Evolutionary conservation across 2,888 invertebrate species (phyloP), one percentile per base, ranked within the genome.

Genomic region (Noctuana brunneofusca): DNA sequence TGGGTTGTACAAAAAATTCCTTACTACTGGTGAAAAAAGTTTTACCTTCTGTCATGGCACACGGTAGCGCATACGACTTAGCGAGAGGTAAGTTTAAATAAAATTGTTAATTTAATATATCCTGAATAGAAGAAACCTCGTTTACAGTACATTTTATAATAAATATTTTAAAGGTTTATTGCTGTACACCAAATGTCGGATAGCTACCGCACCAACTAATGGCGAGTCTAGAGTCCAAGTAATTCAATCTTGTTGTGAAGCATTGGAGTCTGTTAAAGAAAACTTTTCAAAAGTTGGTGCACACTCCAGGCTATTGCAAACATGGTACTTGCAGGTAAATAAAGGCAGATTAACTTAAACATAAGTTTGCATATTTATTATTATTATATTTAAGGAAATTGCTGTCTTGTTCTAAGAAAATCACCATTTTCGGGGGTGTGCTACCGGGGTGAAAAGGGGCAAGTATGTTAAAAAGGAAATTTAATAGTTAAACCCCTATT

Each of bases 61-160:
- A 97, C 76, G 97, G 97, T 1, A 95, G 96, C 14, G 92, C 94
- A 20, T 96, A 95, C 72, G 97, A 98, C 80, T 94, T 95, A 75
- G 97, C 95, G 1, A 94, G 96, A 85, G 95, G 92, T 92, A 76
- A 70, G 50, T 65, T 35, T 14, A 52, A 12, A 16, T n/a, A 27
- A 30, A 50, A 50, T 50, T 24, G 2, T 1, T 12, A 8, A 46
- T 14, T 30, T 30, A n/a, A 9, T 32, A 32, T 32, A 2, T 8
- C 2, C 9, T 8, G 5, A 9, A 11, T 32, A 32, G 2, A 32
- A 32, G 2, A 12, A 32, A 24, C 24, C 5, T 24, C 3, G 5
- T 4, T 4, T 3, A 24, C 24, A 1, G 5, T 1, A 24, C 3
- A 24, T 24, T 24, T 24, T 24, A 24, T 5, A 38, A 9, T 22